Base-by-base conservation (phyloP, 2,797 vertebrate species). In the Hybognathus amarus region DNA sequence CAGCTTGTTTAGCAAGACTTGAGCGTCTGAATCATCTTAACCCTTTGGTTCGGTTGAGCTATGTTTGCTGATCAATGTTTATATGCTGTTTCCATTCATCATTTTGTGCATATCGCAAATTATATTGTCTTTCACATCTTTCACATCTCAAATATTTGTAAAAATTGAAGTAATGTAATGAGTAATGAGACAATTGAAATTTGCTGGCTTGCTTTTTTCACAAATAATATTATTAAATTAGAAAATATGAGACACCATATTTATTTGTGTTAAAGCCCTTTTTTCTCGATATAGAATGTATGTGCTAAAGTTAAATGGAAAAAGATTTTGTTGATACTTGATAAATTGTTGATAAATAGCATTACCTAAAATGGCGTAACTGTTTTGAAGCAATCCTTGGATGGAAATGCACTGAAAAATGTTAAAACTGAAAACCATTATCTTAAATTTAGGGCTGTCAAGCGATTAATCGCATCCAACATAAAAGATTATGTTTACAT, bases 1-100 rank as follows among this genome's bases (percentile, higher is more conserved):
- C 63, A 27, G 52, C 54, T 78, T 80, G 77, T 76, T 85, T 80
- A 66, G 75, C 63, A 27, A 69, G 50, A 59, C 33, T 4, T 18
- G 67, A 64, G 56, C 8, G 0, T 77, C 63, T 77, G 81, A 30
- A 68, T 68, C n/a, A 15, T 40, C 27, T 77, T 36, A 75, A 75
- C 59, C 45, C 6, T 9, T 36, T 13, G 4, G 12, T 45, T 45
- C 42, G 42, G 12, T 45, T 45, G 42, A 15, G 42, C 42, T 13
- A 45, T 45, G 42, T 45, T 45, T 45, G 42, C 42, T 45, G 42
- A 45, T 45, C 42, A 45, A 15, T 45, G 12, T 13, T 13, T 45
- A 45, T 15, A 45, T 45, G 54, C 54, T 0, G 1, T 59, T 59
- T 59, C 22, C 54, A 59, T 24, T 12, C 10, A 59, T 24, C 12